Evolutionary conservation across 2,888 invertebrate genomes (phyloP).

Genomic region (Dryadula phaetusa): DNA sequence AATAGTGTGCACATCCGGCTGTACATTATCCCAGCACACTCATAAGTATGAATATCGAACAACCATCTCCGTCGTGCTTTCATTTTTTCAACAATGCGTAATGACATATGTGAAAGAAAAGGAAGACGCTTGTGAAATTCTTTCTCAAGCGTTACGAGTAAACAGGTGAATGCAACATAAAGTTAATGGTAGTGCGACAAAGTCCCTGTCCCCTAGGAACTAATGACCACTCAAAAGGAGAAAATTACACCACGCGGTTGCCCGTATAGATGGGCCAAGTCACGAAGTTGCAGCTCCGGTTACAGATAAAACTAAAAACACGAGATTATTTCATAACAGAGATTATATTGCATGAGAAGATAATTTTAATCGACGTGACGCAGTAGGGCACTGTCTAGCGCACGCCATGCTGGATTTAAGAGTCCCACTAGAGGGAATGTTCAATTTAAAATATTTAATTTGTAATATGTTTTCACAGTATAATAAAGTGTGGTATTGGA

Average conservation of each 20-base stretch:
- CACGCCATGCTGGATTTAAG: not conserved
- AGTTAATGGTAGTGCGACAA: constrained; percentile 74
- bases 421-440: no score
- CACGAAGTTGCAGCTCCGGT: constrained; percentile 67
- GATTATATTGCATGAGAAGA: constrained; percentile 39
- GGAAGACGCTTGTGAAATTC: no score
- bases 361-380: constrained; percentile 29
- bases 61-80: not conserved
- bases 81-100: constrained; percentile 28
- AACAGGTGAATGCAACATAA: constrained; percentile 61
- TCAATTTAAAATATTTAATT: not conserved
- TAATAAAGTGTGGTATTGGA: not conserved
- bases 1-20: not conserved
- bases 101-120: constrained; percentile 37
- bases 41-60: not conserved
- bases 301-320: constrained; percentile 53
- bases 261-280: constrained; percentile 70
- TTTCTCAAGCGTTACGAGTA: constrained; percentile 36
- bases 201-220: constrained; percentile 72
- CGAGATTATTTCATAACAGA: constrained; percentile 47
- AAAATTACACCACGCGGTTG: constrained; percentile 71
- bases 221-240: constrained; percentile 80
- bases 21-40: not conserved
- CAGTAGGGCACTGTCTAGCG: constrained; percentile 2
- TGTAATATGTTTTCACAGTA: not conserved